Base-by-base conservation (phyloP, 2,888 invertebrate genomes). In the Leptinotarsa tumamoca region DNA sequence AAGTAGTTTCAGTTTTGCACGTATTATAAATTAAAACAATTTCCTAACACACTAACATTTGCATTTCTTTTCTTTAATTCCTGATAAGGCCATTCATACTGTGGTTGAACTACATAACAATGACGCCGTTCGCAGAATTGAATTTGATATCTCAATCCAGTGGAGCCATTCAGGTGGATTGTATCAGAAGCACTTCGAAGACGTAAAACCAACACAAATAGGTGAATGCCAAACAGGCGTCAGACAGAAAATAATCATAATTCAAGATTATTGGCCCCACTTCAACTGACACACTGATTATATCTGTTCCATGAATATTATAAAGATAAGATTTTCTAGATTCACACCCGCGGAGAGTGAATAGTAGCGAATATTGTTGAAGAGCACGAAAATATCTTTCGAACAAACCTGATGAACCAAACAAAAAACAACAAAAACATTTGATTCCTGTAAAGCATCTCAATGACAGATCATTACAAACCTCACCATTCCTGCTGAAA, bases 281-380 rank as follows among this genome's bases (percentile, higher is more conserved):
- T 17, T 52, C n/a, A 52, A 52, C 52, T n/a, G 4, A 17, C 52
- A 52, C 13, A 17, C n/a, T 52, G 15, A 17, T 52, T 3, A 52
- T n/a, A 52, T 52, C n/a, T n/a, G 17, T 52, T 52, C 52, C n/a
- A 52, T 52, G 52, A 52, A 52, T 52, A n/a, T 52, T n/a, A 52
- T 52, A 7, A 52, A 52, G 52, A 52, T 52, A 52, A 52, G 52
- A 52, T 52, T 52, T 52, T 52, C 17, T 52, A 15, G 15, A 52
- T 52, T 17, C 52, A 52, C 15, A 14, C 52, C 7, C n/a, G 52
- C 17, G 15, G 52, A 17, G 7, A 52, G 52, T 52, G n/a, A 17
- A 52, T 52, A 52, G 4, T 52, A 52, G 17, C 4, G 4, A 2
- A n/a, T 52, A 5, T 52, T 7, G 52, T 17, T 52, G n/a, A 0